Base-by-base conservation (phyloP, 2,113 vertebrate species). In the Fregata magnificens region DNA sequence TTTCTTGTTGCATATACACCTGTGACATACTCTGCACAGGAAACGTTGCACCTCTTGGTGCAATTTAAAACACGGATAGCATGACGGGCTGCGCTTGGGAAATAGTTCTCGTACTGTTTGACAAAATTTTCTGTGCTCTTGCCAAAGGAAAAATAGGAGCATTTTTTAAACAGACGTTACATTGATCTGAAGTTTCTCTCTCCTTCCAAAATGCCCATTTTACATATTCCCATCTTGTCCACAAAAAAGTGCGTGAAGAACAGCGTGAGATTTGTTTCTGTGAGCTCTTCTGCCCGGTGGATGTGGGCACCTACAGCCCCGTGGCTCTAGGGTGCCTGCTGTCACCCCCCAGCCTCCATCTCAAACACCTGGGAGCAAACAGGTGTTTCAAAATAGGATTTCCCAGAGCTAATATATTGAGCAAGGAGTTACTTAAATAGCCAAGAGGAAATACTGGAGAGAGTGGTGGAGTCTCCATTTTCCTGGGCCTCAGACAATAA, bases 91-190 rank as follows among this genome's bases (percentile, higher is more conserved):
- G 26, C 2, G 2, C 80, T 59, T 44, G 62, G 62, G 79, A 66
- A 88, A 84, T 8, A 5, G 16, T 14, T 31, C 63, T 38, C 6
- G 4, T 62, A 4, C 40, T 16, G 19, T 0, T 19, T 3, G 13
- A 11, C 73, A 63, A 31, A 61, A 10, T 6, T 7, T 34, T 18
- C 85, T 44, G n/a, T 16, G 71, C 65, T 49, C 36, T n/a, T 59
- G 44, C 74, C 61, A 15, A 38, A 15, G 53, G 21, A 25, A n/a
- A 34, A 58, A 10, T 0, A 21, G 42, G 42, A 61, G 21, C 0
- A 1, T 0, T 26, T 36, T 28, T 8, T 7, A 87, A 61, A 19
- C 20, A 28, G 4, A 2, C 21, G 0, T 2, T 8, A 28, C 29
- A 21, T 5, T 40, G 18, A 12, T 8, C 16, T 78, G 70, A 58